Conservation (phyloP, 2,797 vertebrate species). For the Mus minutoides region DNA sequence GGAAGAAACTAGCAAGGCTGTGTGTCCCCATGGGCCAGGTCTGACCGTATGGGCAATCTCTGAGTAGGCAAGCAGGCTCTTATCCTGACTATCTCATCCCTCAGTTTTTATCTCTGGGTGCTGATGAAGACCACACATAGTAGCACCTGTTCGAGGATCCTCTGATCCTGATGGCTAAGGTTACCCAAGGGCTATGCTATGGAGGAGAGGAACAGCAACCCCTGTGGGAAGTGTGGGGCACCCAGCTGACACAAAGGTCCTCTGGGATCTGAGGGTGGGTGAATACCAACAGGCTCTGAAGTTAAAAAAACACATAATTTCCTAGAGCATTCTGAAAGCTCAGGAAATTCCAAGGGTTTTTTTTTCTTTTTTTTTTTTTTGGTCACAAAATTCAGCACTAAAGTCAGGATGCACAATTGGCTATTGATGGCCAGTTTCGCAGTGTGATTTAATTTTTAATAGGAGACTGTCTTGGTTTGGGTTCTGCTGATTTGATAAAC, state of each 20-base stretch:
- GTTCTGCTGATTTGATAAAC: background rate
- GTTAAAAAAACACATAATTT: background rate
- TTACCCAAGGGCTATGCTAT: slow-evolving; percentile 1
- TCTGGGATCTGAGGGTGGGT: background rate
- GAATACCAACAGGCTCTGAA: background rate
- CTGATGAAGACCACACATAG: background rate
- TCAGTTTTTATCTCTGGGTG: background rate
- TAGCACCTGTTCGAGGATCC: background rate
- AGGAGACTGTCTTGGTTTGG: background rate
- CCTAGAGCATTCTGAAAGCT: background rate
- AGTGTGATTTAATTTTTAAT: slow-evolving; percentile 31
- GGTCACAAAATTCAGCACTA: background rate
- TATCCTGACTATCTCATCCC: background rate
- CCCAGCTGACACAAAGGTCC: background rate
- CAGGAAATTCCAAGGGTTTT: background rate
- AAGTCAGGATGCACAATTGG: slow-evolving; percentile 9
- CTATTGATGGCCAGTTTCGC: background rate
- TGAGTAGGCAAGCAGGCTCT: background rate
- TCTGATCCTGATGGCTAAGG: background rate
- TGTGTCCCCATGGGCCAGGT: background rate
- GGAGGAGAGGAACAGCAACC: background rate
- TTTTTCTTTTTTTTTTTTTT: too few relatives aligned
- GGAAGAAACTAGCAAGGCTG: background rate
- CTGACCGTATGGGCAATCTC: background rate
- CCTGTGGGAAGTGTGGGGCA: background rate